Conservation (phyloP, 2,888 invertebrate genomes). For the Caenorhabditis sp. region DNA sequence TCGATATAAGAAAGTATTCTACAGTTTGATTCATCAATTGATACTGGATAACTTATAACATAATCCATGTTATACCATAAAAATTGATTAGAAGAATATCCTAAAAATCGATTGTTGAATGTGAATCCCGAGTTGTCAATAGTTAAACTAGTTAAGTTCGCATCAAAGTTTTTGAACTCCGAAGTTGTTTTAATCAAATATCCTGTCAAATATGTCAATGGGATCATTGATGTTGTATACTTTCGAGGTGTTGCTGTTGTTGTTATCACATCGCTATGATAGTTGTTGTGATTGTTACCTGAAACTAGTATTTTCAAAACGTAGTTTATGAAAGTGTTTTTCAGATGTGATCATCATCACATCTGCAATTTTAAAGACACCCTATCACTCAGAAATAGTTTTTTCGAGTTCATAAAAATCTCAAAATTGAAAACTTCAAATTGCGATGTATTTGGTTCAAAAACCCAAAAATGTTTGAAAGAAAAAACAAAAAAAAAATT, state of each 20-base stretch:
- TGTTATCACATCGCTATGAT: conserved; percentile 14
- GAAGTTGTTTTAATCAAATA: conserved; percentile 24
- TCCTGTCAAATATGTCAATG: conserved; percentile 10
- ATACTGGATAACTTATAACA: not conserved
- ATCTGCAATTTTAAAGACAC: too few species aligned
- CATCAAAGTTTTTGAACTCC: conserved; percentile 11
- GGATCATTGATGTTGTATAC: not conserved
- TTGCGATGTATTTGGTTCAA: too few species aligned
- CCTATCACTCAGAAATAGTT: too few species aligned
- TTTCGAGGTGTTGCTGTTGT: conserved; percentile 9
- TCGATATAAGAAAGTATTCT: not conserved
- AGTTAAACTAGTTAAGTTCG: conserved; percentile 11
- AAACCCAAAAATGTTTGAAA: too few species aligned
- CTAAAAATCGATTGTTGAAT: conserved; percentile 11
- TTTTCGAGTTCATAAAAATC: too few species aligned
- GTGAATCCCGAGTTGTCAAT: conserved; percentile 9
- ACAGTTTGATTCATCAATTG: not conserved
- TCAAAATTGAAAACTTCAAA: too few species aligned
- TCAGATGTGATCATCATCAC: too few species aligned
- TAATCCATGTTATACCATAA: not conserved
- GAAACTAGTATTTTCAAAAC: not conserved
- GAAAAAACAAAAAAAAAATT: too few species aligned
- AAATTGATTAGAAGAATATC: not conserved
- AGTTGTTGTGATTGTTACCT: conserved; percentile 25
- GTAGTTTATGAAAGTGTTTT: not conserved